Evolutionary conservation across 2,797 vertebrate species (phyloP), one percentile per base, ranked within the genome.

Genomic region (Hydrolagus colliei): DNA sequence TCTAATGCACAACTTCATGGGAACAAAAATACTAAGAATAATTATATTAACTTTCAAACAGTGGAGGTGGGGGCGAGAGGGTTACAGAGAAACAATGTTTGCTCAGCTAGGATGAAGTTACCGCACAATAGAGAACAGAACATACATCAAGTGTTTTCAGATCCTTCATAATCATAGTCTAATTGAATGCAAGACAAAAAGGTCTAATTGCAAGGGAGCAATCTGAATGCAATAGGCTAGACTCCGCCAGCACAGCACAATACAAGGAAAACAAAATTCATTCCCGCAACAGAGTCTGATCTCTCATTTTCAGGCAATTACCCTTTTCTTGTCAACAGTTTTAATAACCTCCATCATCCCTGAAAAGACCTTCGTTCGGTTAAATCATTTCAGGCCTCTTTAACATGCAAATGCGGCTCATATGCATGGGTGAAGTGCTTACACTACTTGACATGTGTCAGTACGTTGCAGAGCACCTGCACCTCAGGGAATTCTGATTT

Each of bases 161-260:
- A 97, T 96, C 97, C 96, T 97, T 97, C 97, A 98, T 99, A 98
- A 99, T 99, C 97, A 98, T 95, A 96, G 93, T 95, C 96, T 97
- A 96, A 99, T 98, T 99, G 98, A 99, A 97, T 96, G 94, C 95
- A 98, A 96, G 96, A 98, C 97, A 99, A 98, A 99, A 98, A 97
- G 95, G 96, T 96, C 97, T 98, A 98, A 99, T 99, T 98, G 97
- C 97, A 98, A 96, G 96, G 97, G 97, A 98, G 97, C 97, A 97
- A 97, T 98, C 95, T 96, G 94, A 96, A 97, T 95, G 96, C 96
- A 98, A 99, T 98, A 99, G 98, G 97, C 98, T 98, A 98, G 96
- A 98, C 96, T 96, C 97, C 96, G 97, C 96, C 96, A 96, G 96
- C 94, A 94, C 92, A 89, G 95, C 97, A 98, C 97, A 99, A 98